These are phyloP conservation scores for Drosophila tsacasi DNA, from an alignment of 1,140 invertebrate species.

Conservation along the genomic window DNA sequence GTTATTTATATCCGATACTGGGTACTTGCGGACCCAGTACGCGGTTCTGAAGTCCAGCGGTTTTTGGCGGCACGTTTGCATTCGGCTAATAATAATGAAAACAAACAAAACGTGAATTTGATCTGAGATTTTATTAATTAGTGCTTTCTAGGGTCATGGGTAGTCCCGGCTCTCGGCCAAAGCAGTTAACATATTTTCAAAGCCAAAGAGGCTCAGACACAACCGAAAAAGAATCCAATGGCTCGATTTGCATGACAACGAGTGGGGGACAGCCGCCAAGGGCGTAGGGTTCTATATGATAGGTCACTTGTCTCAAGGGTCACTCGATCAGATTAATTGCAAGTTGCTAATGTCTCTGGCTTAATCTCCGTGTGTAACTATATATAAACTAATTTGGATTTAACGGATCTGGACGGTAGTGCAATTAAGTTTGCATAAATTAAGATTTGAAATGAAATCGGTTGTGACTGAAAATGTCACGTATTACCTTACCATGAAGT, in stretches of 20 bases:
- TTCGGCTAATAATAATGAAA: slow-evolving; percentile 26
- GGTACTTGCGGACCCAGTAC: slow-evolving; percentile 13
- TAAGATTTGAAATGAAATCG: slow-evolving; percentile 62
- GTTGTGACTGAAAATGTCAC: slow-evolving; percentile 63
- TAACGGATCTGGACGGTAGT: slow-evolving; percentile 68
- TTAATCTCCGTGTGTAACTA: slow-evolving; percentile 23
- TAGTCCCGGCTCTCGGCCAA: slow-evolving; percentile 23
- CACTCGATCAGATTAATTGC: slow-evolving; percentile 28
- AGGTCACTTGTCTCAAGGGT: slow-evolving; percentile 30
- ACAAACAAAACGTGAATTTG: slow-evolving; percentile 4
- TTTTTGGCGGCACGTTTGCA: slow-evolving; percentile 41
- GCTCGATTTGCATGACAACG: slow-evolving; percentile 27
- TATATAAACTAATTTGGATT: slow-evolving; percentile 27
- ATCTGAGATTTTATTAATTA: slow-evolving; percentile 37
- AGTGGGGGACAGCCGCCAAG: slow-evolving; percentile 16
- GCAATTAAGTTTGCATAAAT: slow-evolving; percentile 78
- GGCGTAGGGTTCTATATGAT: slow-evolving; percentile 44
- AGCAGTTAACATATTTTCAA: slow-evolving; percentile 30
- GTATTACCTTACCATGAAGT: slow-evolving; percentile 76
- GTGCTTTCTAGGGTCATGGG: slow-evolving; percentile 12
- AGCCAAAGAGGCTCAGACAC: slow-evolving; percentile 3
- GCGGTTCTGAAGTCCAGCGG: slow-evolving; percentile 18
- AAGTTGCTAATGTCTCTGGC: slow-evolving; percentile 40
- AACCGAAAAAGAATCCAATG: background rate
- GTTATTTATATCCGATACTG: slow-evolving; percentile 21